Conservation (phyloP, 2,797 vertebrate species). For the Eutrigla gurnardus region DNA sequence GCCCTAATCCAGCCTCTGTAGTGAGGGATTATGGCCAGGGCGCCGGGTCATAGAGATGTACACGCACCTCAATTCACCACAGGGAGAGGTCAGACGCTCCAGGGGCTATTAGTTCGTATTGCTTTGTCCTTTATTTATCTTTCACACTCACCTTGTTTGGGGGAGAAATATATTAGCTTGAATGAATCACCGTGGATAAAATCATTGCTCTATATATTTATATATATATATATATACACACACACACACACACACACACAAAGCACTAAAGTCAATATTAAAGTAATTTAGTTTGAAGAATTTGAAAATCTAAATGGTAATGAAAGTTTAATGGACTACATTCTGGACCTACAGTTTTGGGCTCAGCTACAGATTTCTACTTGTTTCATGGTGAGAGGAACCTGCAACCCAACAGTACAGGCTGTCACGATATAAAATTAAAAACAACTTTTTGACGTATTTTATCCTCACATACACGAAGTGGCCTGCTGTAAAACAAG, state of each 20-base stretch:
- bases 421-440: background rate
- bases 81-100: constrained; percentile 58
- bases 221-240: too few relatives aligned
- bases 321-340: background rate
- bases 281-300: constrained; percentile 36
- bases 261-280: constrained; percentile 39
- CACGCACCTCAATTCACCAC: constrained; percentile 59
- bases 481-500: background rate
- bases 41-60: constrained; percentile 62
- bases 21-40: constrained; percentile 73
- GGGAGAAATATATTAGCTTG: constrained; percentile 62
- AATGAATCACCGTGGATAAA: constrained; percentile 34
- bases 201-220: background rate
- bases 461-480: background rate
- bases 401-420: background rate
- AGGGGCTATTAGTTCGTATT: constrained; percentile 62
- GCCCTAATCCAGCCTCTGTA: constrained; percentile 76
- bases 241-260: background rate
- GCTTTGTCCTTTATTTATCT: constrained; percentile 73
- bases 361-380: background rate
- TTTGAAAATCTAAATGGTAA: background rate
- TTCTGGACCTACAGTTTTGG: background rate
- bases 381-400: background rate
- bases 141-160: constrained; percentile 63
- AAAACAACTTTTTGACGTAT: too few relatives aligned